Base-by-base conservation (phyloP, 2,113 vertebrate species). In the Oenanthe melanoleuca region DNA sequence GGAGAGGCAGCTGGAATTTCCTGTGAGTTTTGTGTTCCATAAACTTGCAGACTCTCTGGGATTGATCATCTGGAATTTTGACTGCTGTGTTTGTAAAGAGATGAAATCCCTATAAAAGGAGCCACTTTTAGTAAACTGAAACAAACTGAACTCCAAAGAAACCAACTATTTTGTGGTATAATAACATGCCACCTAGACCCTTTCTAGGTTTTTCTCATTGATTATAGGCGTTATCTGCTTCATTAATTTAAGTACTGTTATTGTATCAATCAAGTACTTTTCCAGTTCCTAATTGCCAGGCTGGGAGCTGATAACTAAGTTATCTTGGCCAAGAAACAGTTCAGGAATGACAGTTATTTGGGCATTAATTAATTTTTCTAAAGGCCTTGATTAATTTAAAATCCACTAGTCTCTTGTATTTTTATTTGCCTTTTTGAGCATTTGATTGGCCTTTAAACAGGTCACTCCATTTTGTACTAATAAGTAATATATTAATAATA, bases 171-270 rank as follows among this genome's bases (percentile, higher is more conserved):
- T 79, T 88, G 75, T 95, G 61, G 15, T 17, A 14, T 85, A 87
- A 80, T 87, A 72, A 83, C 52, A 61, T 15, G 26, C 84, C 86
- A 92, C 71, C 21, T 72, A 86, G 52, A 67, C 50, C 56, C 64
- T 96, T 95, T 77, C 77, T 82, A 86, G 71, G 45, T 52, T 92
- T 92, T 95, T 64, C 38, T 93, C 67, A 66, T 72, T 93, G 82
- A 89, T 93, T 92, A 72, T 34, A 87, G 56, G 53, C 3, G 8
- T 92, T 80, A 83, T 71, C 78, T 80, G 53, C 69, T 78, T 95
- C 82, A 87, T 94, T 94, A 93, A 93, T 93, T 86, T 75, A 92
- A 94, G 29, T 45, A 52, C 16, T 77, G 42, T 74, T 96, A 80
- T 40, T 90, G 80, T 93, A 78, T 90, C 90, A 85, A 65, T 88